A percentile compares a stretch with the other conserved stretches of the same genome.
Evolutionary conservation across 2,888 invertebrate genomes (phyloP).

Genomic region (Nysson spinosus): DNA sequence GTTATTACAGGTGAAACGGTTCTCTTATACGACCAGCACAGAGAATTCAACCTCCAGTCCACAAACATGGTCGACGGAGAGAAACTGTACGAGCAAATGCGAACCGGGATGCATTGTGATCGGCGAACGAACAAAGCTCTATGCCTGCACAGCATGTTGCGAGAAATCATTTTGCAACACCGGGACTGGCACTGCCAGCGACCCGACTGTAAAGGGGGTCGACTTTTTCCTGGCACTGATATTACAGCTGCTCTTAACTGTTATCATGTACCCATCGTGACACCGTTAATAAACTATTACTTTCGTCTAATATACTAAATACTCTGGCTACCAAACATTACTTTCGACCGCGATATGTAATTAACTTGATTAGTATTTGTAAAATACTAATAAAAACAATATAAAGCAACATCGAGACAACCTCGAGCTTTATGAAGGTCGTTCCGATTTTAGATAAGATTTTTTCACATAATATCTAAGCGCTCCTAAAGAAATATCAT

Average conservation of each 20-base stretch:
- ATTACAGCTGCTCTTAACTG: constrained; percentile 68
- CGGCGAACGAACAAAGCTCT: constrained; percentile 91
- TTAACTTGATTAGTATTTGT: no score
- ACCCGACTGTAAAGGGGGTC: constrained; percentile 59
- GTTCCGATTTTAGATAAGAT: no score
- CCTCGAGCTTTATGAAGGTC: no score
- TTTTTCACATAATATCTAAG: no score
- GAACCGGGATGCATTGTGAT: constrained; percentile 93
- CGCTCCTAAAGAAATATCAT: no score
- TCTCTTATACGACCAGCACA: constrained; percentile 89
- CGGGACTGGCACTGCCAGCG: constrained; percentile 79
- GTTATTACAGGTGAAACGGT: constrained; percentile 85
- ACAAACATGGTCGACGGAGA: constrained; percentile 88
- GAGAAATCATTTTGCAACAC: constrained; percentile 88
- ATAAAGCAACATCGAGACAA: no score
- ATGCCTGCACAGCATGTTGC: constrained; percentile 93
- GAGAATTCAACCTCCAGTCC: constrained; percentile 88
- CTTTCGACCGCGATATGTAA: no score
- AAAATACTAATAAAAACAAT: no score
- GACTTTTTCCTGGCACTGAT: constrained; percentile 69
- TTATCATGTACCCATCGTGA: constrained; percentile 72
- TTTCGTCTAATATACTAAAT: no score
- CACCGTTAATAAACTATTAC: constrained; percentile 64
- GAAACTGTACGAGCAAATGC: constrained; percentile 90
- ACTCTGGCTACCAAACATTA: no score